Percentiles rank a stretch among this genome's conserved stretches.
These are phyloP conservation scores for Nicator chloris DNA, from an alignment of 2,113 vertebrate genomes.

Conservation along the genomic window DNA sequence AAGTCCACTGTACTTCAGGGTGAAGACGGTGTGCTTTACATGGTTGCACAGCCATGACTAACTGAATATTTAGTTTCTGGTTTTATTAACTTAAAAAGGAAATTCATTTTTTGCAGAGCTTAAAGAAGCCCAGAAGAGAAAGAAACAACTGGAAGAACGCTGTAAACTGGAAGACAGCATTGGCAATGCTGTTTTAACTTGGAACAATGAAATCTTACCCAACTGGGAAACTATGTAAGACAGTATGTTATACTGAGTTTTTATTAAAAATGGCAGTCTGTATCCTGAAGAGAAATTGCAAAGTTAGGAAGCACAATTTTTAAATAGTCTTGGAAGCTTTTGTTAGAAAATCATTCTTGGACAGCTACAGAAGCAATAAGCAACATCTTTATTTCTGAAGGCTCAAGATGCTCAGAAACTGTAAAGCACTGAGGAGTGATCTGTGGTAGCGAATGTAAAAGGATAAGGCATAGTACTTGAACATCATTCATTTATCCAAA, in stretches of 20 bases:
- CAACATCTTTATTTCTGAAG: background rate
- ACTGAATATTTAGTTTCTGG: background rate
- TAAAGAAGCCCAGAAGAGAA: slow-evolving; percentile 87
- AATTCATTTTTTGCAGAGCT: slow-evolving; percentile 74
- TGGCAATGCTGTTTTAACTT: slow-evolving; percentile 84
- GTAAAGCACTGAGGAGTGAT: background rate
- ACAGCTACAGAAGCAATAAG: background rate
- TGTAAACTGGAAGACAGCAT: slow-evolving; percentile 90
- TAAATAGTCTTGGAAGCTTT: background rate
- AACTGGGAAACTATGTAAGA: slow-evolving; percentile 91
- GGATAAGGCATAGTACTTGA: background rate
- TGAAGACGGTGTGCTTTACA: background rate
- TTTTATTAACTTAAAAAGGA: background rate
- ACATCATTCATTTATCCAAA: background rate
- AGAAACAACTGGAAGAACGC: slow-evolving; percentile 87
- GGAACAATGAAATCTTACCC: slow-evolving; percentile 91
- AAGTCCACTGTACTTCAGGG: background rate
- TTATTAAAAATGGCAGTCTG: background rate
- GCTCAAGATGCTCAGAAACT: background rate
- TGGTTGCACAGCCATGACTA: background rate
- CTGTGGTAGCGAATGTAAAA: background rate
- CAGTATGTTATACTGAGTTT: slow-evolving; percentile 33
- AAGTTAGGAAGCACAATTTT: background rate
- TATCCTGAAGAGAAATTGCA: background rate
- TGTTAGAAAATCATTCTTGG: background rate